A percentile compares a stretch with the other conserved stretches of the same genome.
These are phyloP conservation scores for Motacilla tschutschensis DNA, from an alignment of 2,113 vertebrate species.

Conservation along the genomic window DNA sequence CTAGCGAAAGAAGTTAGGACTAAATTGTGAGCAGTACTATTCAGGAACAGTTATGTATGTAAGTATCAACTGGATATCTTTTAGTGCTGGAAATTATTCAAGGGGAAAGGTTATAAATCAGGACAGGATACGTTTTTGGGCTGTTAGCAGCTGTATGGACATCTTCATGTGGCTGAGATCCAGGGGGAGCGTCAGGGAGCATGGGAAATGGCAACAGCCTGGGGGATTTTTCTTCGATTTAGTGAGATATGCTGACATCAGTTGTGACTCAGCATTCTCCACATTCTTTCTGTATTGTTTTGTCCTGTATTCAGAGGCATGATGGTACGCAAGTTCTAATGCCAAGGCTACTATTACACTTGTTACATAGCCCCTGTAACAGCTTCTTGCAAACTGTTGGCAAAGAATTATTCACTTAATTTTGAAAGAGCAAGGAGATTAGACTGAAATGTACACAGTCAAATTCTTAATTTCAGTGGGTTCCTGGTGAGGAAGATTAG, in stretches of 20 bases:
- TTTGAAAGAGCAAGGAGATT: not conserved
- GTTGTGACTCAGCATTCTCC: not conserved
- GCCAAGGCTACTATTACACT: not conserved
- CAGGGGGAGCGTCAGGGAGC: not conserved
- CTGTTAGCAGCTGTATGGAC: not conserved
- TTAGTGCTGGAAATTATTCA: not conserved
- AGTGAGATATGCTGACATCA: not conserved
- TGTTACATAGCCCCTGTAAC: not conserved
- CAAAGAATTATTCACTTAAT: not conserved
- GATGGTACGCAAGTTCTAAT: not conserved
- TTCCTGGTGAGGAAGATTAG: not conserved
- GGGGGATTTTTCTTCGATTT: not conserved
- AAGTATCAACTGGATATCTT: not conserved
- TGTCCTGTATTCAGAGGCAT: not conserved
- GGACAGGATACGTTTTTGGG: not conserved
- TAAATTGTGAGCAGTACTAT: not conserved
- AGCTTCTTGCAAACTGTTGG: not conserved
- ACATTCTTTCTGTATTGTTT: not conserved
- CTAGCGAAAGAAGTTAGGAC: not conserved
- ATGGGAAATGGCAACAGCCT: not conserved
- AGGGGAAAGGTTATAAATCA: not conserved
- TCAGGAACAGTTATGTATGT: not conserved
- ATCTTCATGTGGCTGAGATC: not conserved
- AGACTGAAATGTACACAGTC: not conserved
- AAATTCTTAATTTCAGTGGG: not conserved